Evolutionary conservation across 2,797 vertebrate species (phyloP).

Genomic region (Semaprochilodus insignis): DNA sequence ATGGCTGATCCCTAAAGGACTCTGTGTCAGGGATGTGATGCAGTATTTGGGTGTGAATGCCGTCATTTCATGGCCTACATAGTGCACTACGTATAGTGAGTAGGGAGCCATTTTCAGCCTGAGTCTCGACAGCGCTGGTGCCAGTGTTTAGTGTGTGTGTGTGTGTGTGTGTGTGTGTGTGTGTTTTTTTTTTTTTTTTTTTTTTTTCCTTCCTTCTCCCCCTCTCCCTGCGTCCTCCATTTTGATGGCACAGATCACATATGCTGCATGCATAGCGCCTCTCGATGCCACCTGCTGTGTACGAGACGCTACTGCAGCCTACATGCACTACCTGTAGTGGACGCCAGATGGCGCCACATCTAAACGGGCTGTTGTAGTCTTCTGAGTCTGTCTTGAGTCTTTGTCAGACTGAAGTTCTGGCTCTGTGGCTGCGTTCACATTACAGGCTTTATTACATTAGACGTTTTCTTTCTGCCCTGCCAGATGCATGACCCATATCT

Average conservation of each 20-base stretch:
- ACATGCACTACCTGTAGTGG: slow-evolving; percentile 46
- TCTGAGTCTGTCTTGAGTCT: neutral
- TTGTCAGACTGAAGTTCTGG: slow-evolving; percentile 6
- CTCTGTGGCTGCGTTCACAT: neutral
- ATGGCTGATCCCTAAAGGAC: neutral
- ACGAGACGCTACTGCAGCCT: slow-evolving; percentile 45
- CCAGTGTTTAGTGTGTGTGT: slow-evolving; percentile 39
- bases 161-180: too few species aligned
- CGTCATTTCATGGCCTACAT: neutral
- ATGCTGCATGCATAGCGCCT: slow-evolving; percentile 51
- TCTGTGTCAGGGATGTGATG: neutral
- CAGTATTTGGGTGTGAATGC: neutral
- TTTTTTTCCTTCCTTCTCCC: neutral
- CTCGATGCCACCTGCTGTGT: slow-evolving; percentile 48
- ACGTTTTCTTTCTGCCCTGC: neutral
- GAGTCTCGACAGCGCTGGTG: slow-evolving; percentile 33
- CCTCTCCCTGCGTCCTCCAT: slow-evolving; percentile 56
- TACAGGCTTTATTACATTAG: neutral
- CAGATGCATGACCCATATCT: neutral
- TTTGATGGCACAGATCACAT: slow-evolving; percentile 65
- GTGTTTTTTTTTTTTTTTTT: too few species aligned
- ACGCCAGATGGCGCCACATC: slow-evolving; percentile 47
- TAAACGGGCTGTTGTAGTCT: neutral
- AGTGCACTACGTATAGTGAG: slow-evolving; percentile 1
- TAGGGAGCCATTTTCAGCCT: slow-evolving; percentile 28